phyloP scores from a whole-genome alignment of 2,888 invertebrate genomes.

The Toxonevra muliebris region DNA sequence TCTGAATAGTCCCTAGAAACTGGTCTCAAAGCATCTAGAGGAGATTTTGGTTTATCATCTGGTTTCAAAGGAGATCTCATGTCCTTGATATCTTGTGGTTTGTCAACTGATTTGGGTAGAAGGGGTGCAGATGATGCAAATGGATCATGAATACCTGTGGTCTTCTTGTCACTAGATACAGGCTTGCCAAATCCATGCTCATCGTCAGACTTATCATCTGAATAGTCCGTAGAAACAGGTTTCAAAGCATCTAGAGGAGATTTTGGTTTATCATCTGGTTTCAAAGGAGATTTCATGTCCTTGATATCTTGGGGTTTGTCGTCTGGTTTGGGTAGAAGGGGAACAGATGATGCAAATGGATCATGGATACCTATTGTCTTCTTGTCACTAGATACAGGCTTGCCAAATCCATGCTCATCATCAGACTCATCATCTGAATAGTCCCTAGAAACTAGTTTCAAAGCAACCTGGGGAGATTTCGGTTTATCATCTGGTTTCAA shows the following conservation, averaged over 20 bases:
- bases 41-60: constrained; percentile 5
- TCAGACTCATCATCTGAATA: constrained; percentile 5
- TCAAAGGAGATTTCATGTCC: background rate
- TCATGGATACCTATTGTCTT: background rate
- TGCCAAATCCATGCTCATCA: constrained; percentile 1
- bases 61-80: background rate
- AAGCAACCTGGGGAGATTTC: background rate
- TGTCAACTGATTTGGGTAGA: background rate
- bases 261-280: constrained; percentile 7
- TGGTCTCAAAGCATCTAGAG: background rate
- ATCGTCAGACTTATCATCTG: background rate
- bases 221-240: background rate
- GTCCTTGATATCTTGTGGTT: too few species aligned
- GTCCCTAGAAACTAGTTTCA: background rate
- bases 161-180: background rate
- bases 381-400: background rate
- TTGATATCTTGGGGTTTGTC: background rate
- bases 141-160: background rate
- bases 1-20: background rate
- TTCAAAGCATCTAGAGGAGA: background rate
- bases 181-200: constrained; percentile 3
- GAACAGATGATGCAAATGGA: background rate
- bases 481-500: too few species aligned
- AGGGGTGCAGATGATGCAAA: too few species aligned
- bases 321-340: background rate